phyloP scores from a whole-genome alignment of 1,140 invertebrate genomes.

The Akabosia matsudoensis region DNA sequence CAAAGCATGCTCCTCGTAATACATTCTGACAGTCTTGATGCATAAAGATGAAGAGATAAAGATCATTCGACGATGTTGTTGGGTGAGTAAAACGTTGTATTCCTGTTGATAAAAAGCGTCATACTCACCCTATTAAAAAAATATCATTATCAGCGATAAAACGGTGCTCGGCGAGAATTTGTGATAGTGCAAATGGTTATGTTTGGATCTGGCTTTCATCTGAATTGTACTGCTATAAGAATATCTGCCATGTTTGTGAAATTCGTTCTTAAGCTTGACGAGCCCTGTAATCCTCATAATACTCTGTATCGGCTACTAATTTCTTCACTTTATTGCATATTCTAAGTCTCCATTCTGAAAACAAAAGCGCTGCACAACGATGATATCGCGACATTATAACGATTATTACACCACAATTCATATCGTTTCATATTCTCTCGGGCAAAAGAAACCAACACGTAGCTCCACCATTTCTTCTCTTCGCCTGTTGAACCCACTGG shows the following conservation, averaged over 20 bases:
- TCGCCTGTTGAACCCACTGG: neutral
- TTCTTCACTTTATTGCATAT: neutral
- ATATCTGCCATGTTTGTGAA: neutral
- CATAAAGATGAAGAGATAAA: neutral
- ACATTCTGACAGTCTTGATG: too few relatives aligned
- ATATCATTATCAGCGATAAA: neutral
- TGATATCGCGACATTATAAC: neutral
- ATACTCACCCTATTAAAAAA: neutral
- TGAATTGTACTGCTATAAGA: neutral
- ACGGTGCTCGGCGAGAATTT: neutral
- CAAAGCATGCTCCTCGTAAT: neutral
- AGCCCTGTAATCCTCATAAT: too few relatives aligned
- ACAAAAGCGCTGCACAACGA: too few relatives aligned
- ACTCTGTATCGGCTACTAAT: too few relatives aligned
- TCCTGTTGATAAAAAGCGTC: neutral
- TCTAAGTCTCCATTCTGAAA: neutral
- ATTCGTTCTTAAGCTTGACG: too few relatives aligned
- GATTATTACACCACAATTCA: neutral
- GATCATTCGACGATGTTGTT: neutral
- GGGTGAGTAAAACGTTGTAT: neutral
- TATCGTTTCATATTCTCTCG: neutral
- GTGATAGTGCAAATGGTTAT: neutral
- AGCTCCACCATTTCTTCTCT: neutral
- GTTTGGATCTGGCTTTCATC: neutral
- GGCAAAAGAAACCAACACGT: conserved; percentile 11